Evolutionary conservation across 2,888 invertebrate species (phyloP), one percentile per base, ranked within the genome.

Genomic region (Stenichneumon culpator): DNA sequence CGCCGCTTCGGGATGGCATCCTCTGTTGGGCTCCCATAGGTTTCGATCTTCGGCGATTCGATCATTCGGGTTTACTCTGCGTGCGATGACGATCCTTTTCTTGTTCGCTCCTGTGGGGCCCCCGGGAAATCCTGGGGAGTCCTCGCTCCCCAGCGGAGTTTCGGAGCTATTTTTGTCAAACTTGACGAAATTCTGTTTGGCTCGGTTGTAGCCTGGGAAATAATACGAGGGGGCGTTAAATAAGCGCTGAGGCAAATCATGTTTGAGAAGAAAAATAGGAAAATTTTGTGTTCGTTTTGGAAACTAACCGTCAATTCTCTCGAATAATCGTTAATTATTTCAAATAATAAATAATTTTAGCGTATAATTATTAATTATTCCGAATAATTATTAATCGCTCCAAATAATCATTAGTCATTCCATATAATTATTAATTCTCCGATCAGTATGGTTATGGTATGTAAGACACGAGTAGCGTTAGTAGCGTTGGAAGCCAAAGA

Each of bases 141-240:
- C 77, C 11, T 44, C n/a, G 36, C 52, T 65, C 69, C 68, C 79
- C 79, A 74, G 74, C 74, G 50, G 47, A 63, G 63, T 44, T n/a
- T 22, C 0, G 9, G 11, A 32, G 32, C 14, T 11, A 50, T 5
- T 32, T 32, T 63, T 63, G 63, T 25, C 36, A 50, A 25, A n/a
- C 50, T 28, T 2, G 73, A 63, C 5, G 25, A 74, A 16, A 60
- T 22, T 4, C 47, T 36, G 32, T 2, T 32, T 19, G 11, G 2
- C 0, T 32, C 16, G 39, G 39, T 39, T 7, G 28, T 9, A 2
- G 2, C 1, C 11, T 54, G n/a, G 7, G 2, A 11, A 54, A 54
- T 0, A 19, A 52, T 52, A 52, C 9, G 2, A 1, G 54, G 2
- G 19, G 0, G 11, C n/a, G 1, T 54, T 22, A 9, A 9, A 1